Base-by-base conservation (phyloP, 1,140 invertebrate genomes). In the Papilio polytes region DNA sequence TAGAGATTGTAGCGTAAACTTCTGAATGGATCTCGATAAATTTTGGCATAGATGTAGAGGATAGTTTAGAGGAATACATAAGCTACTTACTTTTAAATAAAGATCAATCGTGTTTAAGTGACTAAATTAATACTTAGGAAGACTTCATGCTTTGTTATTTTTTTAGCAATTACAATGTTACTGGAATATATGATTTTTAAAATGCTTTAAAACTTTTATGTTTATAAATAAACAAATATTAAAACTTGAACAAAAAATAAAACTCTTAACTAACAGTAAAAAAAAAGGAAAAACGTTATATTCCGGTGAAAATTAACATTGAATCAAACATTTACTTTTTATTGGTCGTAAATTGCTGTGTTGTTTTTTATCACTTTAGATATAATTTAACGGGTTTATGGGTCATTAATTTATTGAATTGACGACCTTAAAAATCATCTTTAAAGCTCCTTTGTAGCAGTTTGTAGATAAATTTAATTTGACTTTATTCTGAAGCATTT, bases 381-480 rank as follows among this genome's bases (percentile, higher is more conserved):
- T 70, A 70, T 70, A 12, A 70, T 70, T 70, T 70, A 70, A 70
- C 26, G 63, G 31, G 63, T 70, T 70, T 70, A 70, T 70, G 63
- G 63, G 63, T 70, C 63, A 36, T 70, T 70, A 70, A 70, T 70
- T 70, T 70, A 70, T 70, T 70, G 63, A 31, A 70, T 70, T 70
- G 18, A 70, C 63, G 63, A 70, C 63, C 12, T 10, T 31, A 70
- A 70, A 70, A 31, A 70, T 31, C 13, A 70, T 31, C 63, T 36
- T 70, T 70, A 36, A 70, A 70, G 13, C 26, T 31, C 8, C n/a
- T 53, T 18, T 31, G 13, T 31, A 36, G 63, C 63, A 70, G 4
- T 70, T 70, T 70, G 3, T 66, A 66, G 13, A 13, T 36, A 31
- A 70, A 70, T 36, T 70, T 70, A 36, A 70, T 18, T 70, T 22